Evolutionary conservation across 2,888 invertebrate species (phyloP).

Genomic region (Sphaerophoria rueppellii): DNA sequence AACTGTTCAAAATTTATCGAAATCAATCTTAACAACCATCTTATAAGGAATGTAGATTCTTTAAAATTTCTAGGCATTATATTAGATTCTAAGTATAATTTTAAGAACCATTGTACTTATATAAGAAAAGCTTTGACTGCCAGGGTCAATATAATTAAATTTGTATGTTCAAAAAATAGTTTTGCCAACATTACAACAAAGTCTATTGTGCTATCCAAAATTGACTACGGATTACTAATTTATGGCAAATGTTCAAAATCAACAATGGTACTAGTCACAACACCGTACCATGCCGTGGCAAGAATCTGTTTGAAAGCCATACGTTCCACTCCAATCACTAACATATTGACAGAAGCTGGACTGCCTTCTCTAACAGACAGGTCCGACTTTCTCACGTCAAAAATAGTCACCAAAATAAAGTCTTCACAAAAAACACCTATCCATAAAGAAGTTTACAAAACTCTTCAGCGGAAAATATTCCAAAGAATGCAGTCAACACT

Average conservation of each 20-base stretch:
- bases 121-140: constrained; percentile 26
- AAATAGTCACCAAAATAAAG: constrained; percentile 32
- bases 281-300: constrained; percentile 19
- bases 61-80: constrained; percentile 23
- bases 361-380: constrained; percentile 25
- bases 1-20: constrained; percentile 10
- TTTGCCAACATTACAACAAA: constrained; percentile 8
- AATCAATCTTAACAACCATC: constrained; percentile 23
- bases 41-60: constrained; percentile 16
- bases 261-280: constrained; percentile 18
- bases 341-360: constrained; percentile 33
- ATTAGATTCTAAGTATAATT: constrained; percentile 18
- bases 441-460: constrained; percentile 1
- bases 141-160: constrained; percentile 44
- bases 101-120: constrained; percentile 13
- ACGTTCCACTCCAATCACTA: constrained; percentile 35
- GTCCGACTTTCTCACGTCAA: constrained; percentile 23
- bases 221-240: constrained; percentile 40
- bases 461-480: constrained; percentile 1
- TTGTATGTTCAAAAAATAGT: constrained; percentile 26
- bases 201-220: constrained; percentile 31
- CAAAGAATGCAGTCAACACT: constrained; percentile 17
- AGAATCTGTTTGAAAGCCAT: constrained; percentile 29
- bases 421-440: constrained; percentile 5
- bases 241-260: constrained; percentile 36